A percentile compares a stretch with the other conserved stretches of the same genome.
Evolutionary conservation across 2,797 vertebrate genomes (phyloP).

Genomic region (Denticeps clupeoides): DNA sequence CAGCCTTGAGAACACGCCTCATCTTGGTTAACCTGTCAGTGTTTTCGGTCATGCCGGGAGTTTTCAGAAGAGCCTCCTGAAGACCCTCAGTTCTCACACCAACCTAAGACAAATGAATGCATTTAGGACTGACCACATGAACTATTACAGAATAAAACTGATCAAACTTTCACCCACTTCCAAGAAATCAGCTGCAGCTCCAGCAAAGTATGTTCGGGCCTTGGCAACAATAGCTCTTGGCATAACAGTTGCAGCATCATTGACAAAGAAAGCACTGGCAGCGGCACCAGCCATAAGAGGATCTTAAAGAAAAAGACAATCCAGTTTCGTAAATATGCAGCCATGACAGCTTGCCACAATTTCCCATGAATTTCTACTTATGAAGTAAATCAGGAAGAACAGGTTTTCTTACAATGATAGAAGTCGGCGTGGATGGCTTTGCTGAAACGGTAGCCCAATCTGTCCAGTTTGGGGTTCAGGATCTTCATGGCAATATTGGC

Average conservation of each 20-base stretch:
- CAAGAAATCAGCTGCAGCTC: slow-evolving; percentile 58
- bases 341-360: neutral
- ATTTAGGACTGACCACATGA: neutral
- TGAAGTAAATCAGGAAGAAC: neutral
- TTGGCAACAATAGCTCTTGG: slow-evolving; percentile 49
- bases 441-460: slow-evolving; percentile 52
- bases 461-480: slow-evolving; percentile 56
- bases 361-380: neutral
- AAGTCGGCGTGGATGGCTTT: slow-evolving; percentile 50
- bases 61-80: slow-evolving; percentile 57
- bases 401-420: slow-evolving; percentile 57
- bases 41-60: slow-evolving; percentile 28
- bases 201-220: slow-evolving; percentile 56
- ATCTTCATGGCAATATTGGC: slow-evolving; percentile 65
- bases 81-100: slow-evolving; percentile 57
- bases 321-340: neutral
- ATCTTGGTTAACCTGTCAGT: slow-evolving; percentile 51
- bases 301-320: slow-evolving; percentile 28
- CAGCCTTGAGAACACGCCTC: slow-evolving; percentile 56
- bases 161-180: slow-evolving; percentile 59
- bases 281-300: slow-evolving; percentile 58
- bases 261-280: slow-evolving; percentile 57
- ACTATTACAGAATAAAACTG: neutral
- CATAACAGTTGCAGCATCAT: slow-evolving; percentile 55
- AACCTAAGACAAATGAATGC: slow-evolving; percentile 43